These are phyloP conservation scores for Drosophila nr. medialis DNA, from an alignment of 2,888 invertebrate genomes.

Conservation along the genomic window DNA sequence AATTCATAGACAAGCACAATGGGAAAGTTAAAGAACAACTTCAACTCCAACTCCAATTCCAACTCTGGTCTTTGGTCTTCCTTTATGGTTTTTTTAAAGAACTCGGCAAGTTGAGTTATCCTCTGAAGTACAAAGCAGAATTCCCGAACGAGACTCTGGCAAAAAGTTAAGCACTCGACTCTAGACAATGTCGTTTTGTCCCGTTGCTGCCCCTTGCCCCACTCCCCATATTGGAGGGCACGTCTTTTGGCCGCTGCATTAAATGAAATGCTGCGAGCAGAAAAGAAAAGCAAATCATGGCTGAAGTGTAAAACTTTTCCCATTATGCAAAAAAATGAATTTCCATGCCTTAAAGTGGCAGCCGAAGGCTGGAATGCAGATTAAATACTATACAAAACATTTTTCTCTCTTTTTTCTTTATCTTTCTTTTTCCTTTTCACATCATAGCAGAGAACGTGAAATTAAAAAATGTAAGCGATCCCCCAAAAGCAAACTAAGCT, in stretches of 20 bases:
- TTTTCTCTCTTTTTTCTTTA: not conserved
- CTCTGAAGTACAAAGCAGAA: constrained; percentile 21
- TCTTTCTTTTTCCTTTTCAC: not conserved
- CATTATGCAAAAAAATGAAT: constrained; percentile 78
- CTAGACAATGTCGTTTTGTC: constrained; percentile 12
- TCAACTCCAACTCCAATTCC: constrained; percentile 12
- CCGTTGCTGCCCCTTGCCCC: not conserved
- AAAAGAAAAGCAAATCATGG: constrained; percentile 68
- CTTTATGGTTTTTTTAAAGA: constrained; percentile 21
- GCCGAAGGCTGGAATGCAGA: constrained; percentile 40
- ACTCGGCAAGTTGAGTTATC: constrained; percentile 43
- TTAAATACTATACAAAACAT: constrained; percentile 39
- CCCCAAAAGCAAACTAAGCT: not conserved
- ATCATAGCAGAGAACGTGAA: not conserved
- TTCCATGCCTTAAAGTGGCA: constrained; percentile 66
- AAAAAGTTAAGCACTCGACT: constrained; percentile 65
- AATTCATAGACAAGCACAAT: constrained; percentile 42
- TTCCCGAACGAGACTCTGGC: constrained; percentile 36
- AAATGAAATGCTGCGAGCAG: constrained; percentile 65
- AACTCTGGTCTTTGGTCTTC: constrained; percentile 40
- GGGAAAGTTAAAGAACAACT: constrained; percentile 41
- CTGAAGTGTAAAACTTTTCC: constrained; percentile 77
- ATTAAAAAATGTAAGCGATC: constrained; percentile 3
- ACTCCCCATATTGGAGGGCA: constrained; percentile 24
- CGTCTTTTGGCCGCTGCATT: constrained; percentile 70